Base-by-base conservation (phyloP, 2,888 invertebrate genomes). In the Aspidiotus destructor region DNA sequence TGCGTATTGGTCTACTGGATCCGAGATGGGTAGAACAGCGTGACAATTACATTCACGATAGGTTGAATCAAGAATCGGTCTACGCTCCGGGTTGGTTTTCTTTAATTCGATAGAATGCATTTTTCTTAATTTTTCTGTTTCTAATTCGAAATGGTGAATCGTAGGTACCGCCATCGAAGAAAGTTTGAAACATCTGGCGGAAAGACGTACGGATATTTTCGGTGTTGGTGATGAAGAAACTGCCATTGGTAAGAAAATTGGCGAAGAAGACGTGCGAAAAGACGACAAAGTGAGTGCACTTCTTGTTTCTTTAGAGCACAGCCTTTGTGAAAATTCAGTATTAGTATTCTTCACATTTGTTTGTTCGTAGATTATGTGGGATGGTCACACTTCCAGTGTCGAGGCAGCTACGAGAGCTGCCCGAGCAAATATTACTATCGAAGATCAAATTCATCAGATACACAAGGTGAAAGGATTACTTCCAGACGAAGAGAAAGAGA, bases 201-300 rank as follows among this genome's bases (percentile, higher is more conserved):
- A 99, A 77, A 85, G 99, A 73, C 94, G 99, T 87, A 98, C 99
- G 1, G 99, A 99, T 83, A 99, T 99, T 79, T 99, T 99, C 80
- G 99, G 99, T 80, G 92, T 94, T 71, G 98, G 98, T 70, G 93
- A 93, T 77, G 97, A 98, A 78, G 99, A 99, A 82, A 97, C 98
- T 0, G 92, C 93, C 40, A 99, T 99, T 77, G 99, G 99, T 81
- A 96, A 96, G 80, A 99, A 98, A 81, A 89, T 96, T 71, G 93
- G 93, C 2, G 93, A 93, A 76, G 89, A 90, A 74, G 91, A 91
- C 78, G 84, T 84, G 48, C 84, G 85, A 73, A 88, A 92, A 73
- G 92, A 92, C 75, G 93, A 93, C 76, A 81, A 81, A 75, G 77
- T 77, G 70, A 61, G 13, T 28, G 28, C 2, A 28, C 28, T 5